Evolutionary conservation across 2,113 vertebrate species (phyloP), one percentile per base, ranked within the genome.

Genomic region (Sylvietta virens): DNA sequence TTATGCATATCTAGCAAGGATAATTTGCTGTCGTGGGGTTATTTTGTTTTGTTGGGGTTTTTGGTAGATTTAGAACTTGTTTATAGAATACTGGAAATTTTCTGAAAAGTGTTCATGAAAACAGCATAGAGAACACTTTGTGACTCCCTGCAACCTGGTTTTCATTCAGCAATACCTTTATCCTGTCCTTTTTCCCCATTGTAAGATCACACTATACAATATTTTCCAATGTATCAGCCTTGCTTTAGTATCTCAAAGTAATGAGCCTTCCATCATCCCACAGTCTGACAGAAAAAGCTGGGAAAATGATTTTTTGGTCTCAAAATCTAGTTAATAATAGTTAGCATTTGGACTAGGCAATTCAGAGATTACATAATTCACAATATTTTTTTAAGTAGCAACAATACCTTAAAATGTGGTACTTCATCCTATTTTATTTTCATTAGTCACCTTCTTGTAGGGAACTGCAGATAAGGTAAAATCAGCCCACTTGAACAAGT

Each of bases 391-490:
- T 56, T 22, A 61, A 44, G 53, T 48, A 44, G 54, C 5, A 53
- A 6, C 1, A 3, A 24, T 45, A 45, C 1, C 58, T 67, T 21
- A 86, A 93, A 62, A 72, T 17, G 3, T 0, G 3, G 7, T 45
- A 26, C 2, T 67, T 35, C 9, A 9, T 53, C 48, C n/a, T 54
- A 17, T 54, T 85, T n/a, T 39, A 24, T 64, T 66, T 71, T 53
- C 26, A 53, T 65, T 72, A 28, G 48, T 31, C 16, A 72, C 20
- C 17, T 1, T 37, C 26, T 47, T 54, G 62, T 39, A 62, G 10
- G 17, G 10, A 39, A 44, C 37, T 56, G 9, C 27, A 81, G 30
- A 51, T 47, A 58, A 62, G 28, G 26, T 58, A 77, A 53, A 84
- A n/a, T 37, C 8, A 33, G 10, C 6, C 56, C 72, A 60, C 37